These are phyloP conservation scores for Rhinophrynus dorsalis DNA, from an alignment of 2,797 vertebrate species.

Conservation along the genomic window DNA sequence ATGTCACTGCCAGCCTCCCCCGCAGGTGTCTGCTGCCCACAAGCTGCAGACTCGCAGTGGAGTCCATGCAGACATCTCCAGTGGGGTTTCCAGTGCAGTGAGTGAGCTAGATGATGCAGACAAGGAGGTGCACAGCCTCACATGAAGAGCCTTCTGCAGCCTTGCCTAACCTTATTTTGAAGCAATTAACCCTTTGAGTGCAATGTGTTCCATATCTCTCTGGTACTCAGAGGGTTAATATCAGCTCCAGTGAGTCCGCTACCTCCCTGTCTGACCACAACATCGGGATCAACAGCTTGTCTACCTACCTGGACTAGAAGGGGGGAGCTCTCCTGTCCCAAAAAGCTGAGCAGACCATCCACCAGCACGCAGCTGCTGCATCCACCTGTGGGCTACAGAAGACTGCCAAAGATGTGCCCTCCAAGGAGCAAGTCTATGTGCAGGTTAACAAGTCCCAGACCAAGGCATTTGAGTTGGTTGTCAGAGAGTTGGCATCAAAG, in stretches of 20 bases:
- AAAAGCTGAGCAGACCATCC: slow-evolving; percentile 70
- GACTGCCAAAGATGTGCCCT: slow-evolving; percentile 42
- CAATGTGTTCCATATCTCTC: too few relatives aligned
- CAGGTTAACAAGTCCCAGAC: slow-evolving; percentile 70
- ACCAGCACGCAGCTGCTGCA: slow-evolving; percentile 52
- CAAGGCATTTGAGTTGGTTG: slow-evolving; percentile 72
- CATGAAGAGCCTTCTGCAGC: slow-evolving; percentile 91
- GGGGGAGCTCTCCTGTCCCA: slow-evolving; percentile 72
- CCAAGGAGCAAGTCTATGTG: slow-evolving; percentile 53
- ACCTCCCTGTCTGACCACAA: slow-evolving; percentile 78
- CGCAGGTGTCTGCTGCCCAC: slow-evolving; percentile 82
- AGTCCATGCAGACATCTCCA: slow-evolving; percentile 84
- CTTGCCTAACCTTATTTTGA: slow-evolving; percentile 93
- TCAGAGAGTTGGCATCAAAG: slow-evolving; percentile 72
- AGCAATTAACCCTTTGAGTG: slow-evolving; percentile 83
- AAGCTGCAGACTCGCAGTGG: slow-evolving; percentile 82
- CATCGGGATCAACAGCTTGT: slow-evolving; percentile 86
- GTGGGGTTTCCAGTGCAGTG: slow-evolving; percentile 92
- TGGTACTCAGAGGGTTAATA: too few relatives aligned
- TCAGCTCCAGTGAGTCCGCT: slow-evolving; percentile 90
- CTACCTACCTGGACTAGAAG: slow-evolving; percentile 87
- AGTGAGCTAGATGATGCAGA: slow-evolving; percentile 96
- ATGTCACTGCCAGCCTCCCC: slow-evolving; percentile 41
- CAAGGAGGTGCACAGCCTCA: slow-evolving; percentile 94
- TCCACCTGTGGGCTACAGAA: slow-evolving; percentile 66